Evolutionary conservation across 2,797 vertebrate species (phyloP), one percentile per base, ranked within the genome.

Genomic region (Squalus acanthias): DNA sequence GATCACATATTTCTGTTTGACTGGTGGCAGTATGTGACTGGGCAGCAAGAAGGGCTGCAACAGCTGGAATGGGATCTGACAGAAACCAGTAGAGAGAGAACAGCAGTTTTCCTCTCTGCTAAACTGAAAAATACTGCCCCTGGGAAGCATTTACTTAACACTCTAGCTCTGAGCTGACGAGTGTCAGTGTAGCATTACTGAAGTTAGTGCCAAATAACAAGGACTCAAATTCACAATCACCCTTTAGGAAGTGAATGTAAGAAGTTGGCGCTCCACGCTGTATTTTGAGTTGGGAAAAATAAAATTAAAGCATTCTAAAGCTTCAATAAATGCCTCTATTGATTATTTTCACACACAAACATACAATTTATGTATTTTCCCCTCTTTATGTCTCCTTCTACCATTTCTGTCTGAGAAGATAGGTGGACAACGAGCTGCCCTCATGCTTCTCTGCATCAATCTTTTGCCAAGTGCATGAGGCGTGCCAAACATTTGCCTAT

Each of bases 61-160:
- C 88, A 92, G 89, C 33, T 92, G 63, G 89, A 92, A 39, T 92
- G 91, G 91, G 91, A 67, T 93, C 63, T 67, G 91, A 67, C 33
- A 93, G 63, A 63, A 0, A 67, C 91, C 33, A 39, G 63, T 46
- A 67, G 91, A 93, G 60, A 65, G 13, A 39, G 65, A 93, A 46
- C 63, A 67, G 63, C 33, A 65, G 65, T 67, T 67, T 92, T 93
- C n/a, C 9, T 67, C 63, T 67, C 33, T 67, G 17, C 33, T 93
- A 67, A 93, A 67, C 63, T 67, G 33, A 39, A 46, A 39, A 67
- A 20, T 67, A 3, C 33, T 93, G 63, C 39, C 72, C 91, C n/a
- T 0, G 33, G 63, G 91, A 93, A 93, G 91, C 60, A 67, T 6
- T 67, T 67, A 39, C 33, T 20, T 39, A 93, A 93, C 7, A 20